phyloP scores from a whole-genome alignment of 2,888 invertebrate species.

The Clistopyga incitator region DNA sequence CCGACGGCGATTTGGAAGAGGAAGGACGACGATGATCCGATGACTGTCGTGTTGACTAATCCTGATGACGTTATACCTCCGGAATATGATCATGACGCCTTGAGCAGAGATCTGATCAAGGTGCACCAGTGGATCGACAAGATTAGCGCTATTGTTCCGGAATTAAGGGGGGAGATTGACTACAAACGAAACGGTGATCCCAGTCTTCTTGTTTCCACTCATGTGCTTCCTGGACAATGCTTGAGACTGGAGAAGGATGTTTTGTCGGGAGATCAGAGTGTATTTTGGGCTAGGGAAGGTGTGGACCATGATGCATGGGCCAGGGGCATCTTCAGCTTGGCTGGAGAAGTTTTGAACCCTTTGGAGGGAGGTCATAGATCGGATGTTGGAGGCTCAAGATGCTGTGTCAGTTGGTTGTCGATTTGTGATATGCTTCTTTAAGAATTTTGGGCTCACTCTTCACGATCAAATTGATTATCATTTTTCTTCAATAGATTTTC shows the following conservation, averaged over 20 bases:
- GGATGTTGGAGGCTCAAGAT: constrained; percentile 28
- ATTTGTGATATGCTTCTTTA: constrained; percentile 35
- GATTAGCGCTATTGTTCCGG: constrained; percentile 10
- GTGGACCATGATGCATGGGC: constrained; percentile 38
- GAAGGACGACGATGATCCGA: constrained; percentile 9
- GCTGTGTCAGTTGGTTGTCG: constrained; percentile 27
- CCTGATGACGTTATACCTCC: constrained; percentile 31
- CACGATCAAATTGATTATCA: too few relatives aligned
- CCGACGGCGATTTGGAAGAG: constrained; percentile 23
- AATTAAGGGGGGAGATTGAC: constrained; percentile 31
- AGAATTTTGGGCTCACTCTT: too few relatives aligned
- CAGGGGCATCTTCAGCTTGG: constrained; percentile 12
- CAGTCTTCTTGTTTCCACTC: constrained; percentile 25
- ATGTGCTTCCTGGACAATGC: background rate
- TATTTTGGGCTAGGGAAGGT: constrained; percentile 25
- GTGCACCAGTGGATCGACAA: constrained; percentile 28
- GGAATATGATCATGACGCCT: constrained; percentile 4
- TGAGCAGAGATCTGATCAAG: constrained; percentile 36
- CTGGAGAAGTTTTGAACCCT: constrained; percentile 38
- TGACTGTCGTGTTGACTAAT: constrained; percentile 6
- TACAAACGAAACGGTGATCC: constrained; percentile 26
- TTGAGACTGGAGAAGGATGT: constrained; percentile 7
- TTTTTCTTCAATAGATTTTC: too few relatives aligned
- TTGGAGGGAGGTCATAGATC: constrained; percentile 41
- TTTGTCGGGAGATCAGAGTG: constrained; percentile 15